Evolutionary conservation across 2,113 vertebrate species (phyloP), one percentile per base, ranked within the genome.

Genomic region (Boleophthalmus pectinirostris): DNA sequence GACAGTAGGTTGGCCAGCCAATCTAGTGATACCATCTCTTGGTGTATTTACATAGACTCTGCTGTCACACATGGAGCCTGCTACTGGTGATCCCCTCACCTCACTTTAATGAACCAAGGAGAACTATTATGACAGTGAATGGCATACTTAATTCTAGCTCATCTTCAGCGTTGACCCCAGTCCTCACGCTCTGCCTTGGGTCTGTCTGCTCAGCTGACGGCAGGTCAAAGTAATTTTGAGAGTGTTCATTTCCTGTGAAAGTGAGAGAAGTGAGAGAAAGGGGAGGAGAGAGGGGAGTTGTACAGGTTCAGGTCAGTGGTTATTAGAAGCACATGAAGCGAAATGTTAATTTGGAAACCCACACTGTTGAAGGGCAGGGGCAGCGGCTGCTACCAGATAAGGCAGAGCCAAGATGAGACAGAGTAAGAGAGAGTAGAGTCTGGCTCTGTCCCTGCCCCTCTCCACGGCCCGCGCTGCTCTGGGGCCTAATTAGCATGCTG

Each of bases 341-440:
- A 97, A 97, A 97, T 98, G 96, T 97, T 97, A 97, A 99, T 97
- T 98, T 94, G 96, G 94, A 96, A 98, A 97, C 93, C 90, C 88
- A 95, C 93, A 96, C 95, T 93, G 90, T 91, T 81, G 92, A 87
- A 83, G 83, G 87, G 85, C 88, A 88, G 91, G 92, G 92, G 93
- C 90, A 91, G 90, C 82, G 85, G 92, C 92, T 92, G 91, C 93
- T 94, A 93, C 91, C 93, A 94, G 94, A 96, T 94, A 96, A 96
- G 94, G 93, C 93, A 92, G 91, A 80, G 82, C 81, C 74, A 64
- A 80, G 84, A 90, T 86, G 87, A 89, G 87, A 85, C 86, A 61
- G 75, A 81, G 79, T 77, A 78, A 82, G 87, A 81, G 64, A 80
- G 82, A 80, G 86, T 73, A 78, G 83, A 82, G 83, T 82, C 92